Conservation (phyloP, 1,140 invertebrate genomes). For the Aethina tumida region DNA sequence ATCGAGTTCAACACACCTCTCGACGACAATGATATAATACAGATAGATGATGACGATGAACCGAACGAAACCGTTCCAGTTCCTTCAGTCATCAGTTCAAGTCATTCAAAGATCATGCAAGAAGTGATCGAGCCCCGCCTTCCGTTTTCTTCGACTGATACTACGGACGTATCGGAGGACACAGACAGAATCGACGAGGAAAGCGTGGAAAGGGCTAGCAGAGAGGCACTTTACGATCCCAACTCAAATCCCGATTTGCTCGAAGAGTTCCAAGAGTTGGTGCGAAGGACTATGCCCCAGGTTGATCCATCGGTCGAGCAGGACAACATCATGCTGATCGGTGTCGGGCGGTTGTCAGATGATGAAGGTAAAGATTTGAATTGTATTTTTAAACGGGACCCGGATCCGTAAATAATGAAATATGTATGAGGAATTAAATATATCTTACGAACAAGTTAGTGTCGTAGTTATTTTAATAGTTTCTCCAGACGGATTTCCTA, state of each 20-base stretch:
- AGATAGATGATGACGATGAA: too few species aligned
- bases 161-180: too few species aligned
- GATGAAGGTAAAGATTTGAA: not conserved
- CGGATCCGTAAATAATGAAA: too few species aligned
- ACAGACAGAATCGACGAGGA: conserved; percentile 1
- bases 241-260: conserved; percentile 28
- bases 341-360: conserved; percentile 6
- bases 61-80: too few species aligned
- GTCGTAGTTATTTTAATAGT: not conserved
- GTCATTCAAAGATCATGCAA: too few species aligned
- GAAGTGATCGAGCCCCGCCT: not conserved
- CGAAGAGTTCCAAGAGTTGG: conserved; percentile 28
- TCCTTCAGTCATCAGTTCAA: too few species aligned
- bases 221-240: conserved; percentile 30
- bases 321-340: conserved; percentile 12
- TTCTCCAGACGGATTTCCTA: conserved; percentile 24
- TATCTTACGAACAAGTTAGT: not conserved
- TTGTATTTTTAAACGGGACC: too few species aligned
- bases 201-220: conserved; percentile 20
- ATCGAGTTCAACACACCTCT: too few species aligned
- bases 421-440: conserved; percentile 1
- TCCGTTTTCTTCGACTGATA: not conserved
- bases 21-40: too few species aligned
- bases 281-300: too few species aligned
- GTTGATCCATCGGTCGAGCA: not conserved